Conservation (phyloP, 2,888 invertebrate genomes). For the Zeuzera pyrina region DNA sequence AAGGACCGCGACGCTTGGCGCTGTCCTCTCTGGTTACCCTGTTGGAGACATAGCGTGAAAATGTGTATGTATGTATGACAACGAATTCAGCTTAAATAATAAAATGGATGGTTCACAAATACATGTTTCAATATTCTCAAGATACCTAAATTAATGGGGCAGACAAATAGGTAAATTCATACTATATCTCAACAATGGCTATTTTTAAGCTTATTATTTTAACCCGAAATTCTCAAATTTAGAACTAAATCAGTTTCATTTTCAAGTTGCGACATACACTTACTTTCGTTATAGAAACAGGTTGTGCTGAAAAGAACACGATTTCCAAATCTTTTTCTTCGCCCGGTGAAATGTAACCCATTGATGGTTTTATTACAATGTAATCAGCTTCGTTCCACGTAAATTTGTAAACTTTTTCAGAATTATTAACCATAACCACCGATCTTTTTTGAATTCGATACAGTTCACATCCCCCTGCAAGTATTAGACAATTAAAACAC, state of each 20-base stretch:
- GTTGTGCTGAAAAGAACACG: slow-evolving; percentile 43
- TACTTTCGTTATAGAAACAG: slow-evolving; percentile 40
- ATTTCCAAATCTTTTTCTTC: slow-evolving; percentile 65
- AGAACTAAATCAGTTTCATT: background rate
- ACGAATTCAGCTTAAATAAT: too few species aligned
- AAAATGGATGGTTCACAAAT: too few species aligned
- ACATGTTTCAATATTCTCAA: too few species aligned
- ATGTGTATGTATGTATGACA: too few species aligned
- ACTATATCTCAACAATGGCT: too few species aligned
- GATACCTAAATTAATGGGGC: background rate
- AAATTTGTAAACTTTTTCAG: slow-evolving; percentile 61
- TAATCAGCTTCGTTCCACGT: slow-evolving; percentile 40
- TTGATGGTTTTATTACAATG: slow-evolving; percentile 45
- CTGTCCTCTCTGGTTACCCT: too few species aligned
- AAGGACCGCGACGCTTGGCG: too few species aligned
- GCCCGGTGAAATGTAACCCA: slow-evolving; percentile 60
- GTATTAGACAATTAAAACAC: background rate
- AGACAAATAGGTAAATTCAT: too few species aligned
- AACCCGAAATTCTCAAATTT: too few species aligned
- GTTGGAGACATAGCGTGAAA: too few species aligned
- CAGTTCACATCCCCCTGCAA: slow-evolving; percentile 54
- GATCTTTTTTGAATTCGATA: slow-evolving; percentile 42
- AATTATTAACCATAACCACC: slow-evolving; percentile 57
- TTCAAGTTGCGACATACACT: too few species aligned
- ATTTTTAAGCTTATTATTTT: too few species aligned